Percentiles rank a stretch among this genome's conserved stretches.
phyloP scores from a whole-genome alignment of 2,797 vertebrate genomes.

The Philypnodon macrostomus region DNA sequence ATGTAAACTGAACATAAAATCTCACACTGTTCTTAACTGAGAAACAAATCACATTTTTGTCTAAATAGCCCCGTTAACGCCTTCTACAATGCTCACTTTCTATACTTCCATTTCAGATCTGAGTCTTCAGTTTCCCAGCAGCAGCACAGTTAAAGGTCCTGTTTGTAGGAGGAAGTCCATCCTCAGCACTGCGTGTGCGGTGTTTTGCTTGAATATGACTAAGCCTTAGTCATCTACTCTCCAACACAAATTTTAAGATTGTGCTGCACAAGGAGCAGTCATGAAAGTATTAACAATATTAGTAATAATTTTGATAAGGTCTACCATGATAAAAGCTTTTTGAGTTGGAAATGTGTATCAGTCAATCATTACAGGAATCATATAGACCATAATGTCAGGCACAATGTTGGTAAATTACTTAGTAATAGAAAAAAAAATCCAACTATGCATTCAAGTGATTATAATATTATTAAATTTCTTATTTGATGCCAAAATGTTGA shows the following conservation, averaged over 20 bases:
- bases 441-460: no score
- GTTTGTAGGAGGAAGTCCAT: slow-evolving; percentile 66
- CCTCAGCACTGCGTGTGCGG: slow-evolving; percentile 51
- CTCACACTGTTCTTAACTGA: slow-evolving; percentile 36
- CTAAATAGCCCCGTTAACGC: slow-evolving; percentile 44
- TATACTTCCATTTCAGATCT: slow-evolving; percentile 38
- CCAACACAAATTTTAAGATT: slow-evolving; percentile 31
- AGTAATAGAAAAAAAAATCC: no score
- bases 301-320: background rate
- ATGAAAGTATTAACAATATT: slow-evolving; percentile 16
- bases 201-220: slow-evolving; percentile 61
- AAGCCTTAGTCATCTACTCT: slow-evolving; percentile 71
- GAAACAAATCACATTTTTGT: slow-evolving; percentile 32
- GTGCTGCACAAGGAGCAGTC: slow-evolving; percentile 12
- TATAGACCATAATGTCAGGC: slow-evolving; percentile 24
- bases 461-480: no score
- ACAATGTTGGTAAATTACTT: no score
- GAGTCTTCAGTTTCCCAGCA: slow-evolving; percentile 48
- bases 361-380: background rate
- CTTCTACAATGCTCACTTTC: slow-evolving; percentile 27
- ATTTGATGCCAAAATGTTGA: no score
- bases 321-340: background rate
- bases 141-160: slow-evolving; percentile 48
- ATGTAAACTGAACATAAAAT: slow-evolving; percentile 15
- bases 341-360: background rate